Percentiles rank a stretch among this genome's conserved stretches.
These are phyloP conservation scores for Magallana nippona DNA, from an alignment of 2,888 invertebrate genomes.

Conservation along the genomic window DNA sequence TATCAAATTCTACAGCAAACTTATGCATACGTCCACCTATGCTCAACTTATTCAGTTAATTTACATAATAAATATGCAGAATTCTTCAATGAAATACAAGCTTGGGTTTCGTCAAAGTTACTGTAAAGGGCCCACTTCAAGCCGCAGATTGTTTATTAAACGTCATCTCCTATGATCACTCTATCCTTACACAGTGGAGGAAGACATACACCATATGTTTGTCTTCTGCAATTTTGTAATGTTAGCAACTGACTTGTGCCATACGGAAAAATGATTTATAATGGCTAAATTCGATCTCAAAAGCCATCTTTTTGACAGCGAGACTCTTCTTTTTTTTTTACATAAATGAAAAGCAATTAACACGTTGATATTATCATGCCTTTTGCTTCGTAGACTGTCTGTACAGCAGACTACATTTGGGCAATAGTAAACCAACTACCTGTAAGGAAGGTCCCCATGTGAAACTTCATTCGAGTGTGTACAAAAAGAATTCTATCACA, in stretches of 20 bases:
- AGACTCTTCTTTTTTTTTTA: slow-evolving; percentile 24
- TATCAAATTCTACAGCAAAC: background rate
- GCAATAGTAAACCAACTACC: background rate
- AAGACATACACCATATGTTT: slow-evolving; percentile 10
- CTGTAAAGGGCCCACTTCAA: background rate
- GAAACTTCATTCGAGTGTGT: background rate
- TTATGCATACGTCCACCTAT: background rate
- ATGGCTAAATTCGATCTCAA: slow-evolving; percentile 25
- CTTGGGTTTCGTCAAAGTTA: background rate
- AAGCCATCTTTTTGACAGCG: slow-evolving; percentile 19
- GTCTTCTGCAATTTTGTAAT: slow-evolving; percentile 22
- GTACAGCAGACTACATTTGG: background rate
- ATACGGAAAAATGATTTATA: slow-evolving; percentile 28
- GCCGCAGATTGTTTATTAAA: slow-evolving; percentile 16
- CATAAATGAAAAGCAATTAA: slow-evolving; percentile 26
- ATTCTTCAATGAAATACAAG: background rate
- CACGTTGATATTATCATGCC: background rate
- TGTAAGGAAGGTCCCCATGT: background rate
- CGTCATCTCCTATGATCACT: slow-evolving; percentile 14
- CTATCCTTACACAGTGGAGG: background rate
- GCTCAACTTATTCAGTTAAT: background rate
- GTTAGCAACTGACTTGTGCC: slow-evolving; percentile 22
- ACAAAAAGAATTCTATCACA: background rate
- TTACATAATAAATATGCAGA: background rate
- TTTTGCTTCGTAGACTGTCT: background rate